Evolutionary conservation across 2,888 invertebrate species (phyloP).

Genomic region (Cepaea hortensis): DNA sequence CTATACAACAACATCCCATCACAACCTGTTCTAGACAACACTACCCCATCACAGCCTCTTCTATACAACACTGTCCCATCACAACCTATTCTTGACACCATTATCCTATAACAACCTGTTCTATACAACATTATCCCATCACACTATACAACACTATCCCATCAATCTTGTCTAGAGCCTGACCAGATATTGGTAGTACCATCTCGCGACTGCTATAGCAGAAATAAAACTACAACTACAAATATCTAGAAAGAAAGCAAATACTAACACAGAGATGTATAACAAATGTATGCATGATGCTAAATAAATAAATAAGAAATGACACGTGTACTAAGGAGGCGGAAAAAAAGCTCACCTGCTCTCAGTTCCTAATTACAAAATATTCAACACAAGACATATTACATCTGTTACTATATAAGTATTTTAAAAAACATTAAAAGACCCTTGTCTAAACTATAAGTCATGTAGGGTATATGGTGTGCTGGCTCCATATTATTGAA

Average conservation of each 20-base stretch:
- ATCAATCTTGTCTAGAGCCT: too few relatives aligned
- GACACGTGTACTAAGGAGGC: background rate
- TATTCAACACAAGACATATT: slow-evolving; percentile 1
- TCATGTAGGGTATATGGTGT: too few relatives aligned
- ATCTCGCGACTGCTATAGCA: background rate
- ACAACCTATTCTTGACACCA: too few relatives aligned
- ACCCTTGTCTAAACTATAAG: too few relatives aligned
- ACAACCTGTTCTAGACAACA: too few relatives aligned
- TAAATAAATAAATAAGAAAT: background rate
- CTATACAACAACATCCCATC: too few relatives aligned
- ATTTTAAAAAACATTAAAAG: background rate
- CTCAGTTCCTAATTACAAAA: slow-evolving; percentile 12
- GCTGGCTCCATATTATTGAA: too few relatives aligned
- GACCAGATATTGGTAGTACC: background rate
- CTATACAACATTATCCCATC: too few relatives aligned
- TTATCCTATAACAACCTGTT: too few relatives aligned
- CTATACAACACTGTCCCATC: too few relatives aligned
- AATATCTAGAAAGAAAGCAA: background rate
- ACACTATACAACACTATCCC: too few relatives aligned
- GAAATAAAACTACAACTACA: background rate
- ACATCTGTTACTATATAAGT: background rate
- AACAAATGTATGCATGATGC: slow-evolving; percentile 3
- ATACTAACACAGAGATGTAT: background rate
- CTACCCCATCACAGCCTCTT: too few relatives aligned
- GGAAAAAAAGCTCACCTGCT: background rate